Percentiles rank a stretch among this genome's conserved stretches.
phyloP scores from a whole-genome alignment of 1,140 invertebrate species.

The Gryon sp. region DNA sequence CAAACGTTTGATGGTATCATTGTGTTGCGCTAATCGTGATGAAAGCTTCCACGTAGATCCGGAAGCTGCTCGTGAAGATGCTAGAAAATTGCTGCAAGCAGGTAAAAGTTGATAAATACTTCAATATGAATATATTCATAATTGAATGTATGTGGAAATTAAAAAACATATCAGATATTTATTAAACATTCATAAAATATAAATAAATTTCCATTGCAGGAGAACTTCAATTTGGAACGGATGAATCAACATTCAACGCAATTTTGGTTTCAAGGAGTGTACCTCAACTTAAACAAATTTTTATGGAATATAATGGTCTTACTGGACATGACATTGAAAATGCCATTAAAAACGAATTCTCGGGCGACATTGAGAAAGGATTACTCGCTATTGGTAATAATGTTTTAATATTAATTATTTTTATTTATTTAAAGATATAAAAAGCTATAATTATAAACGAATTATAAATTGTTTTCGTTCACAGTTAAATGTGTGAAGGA shows the following conservation, averaged over 20 bases:
- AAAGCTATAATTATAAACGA: too few species aligned
- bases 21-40: constrained; percentile 83
- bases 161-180: too few species aligned
- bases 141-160: too few species aligned
- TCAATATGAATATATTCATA: too few species aligned
- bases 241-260: constrained; percentile 92
- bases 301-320: constrained; percentile 87
- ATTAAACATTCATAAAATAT: too few species aligned
- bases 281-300: constrained; percentile 87
- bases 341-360: constrained; percentile 93
- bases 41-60: constrained; percentile 38
- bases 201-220: constrained; percentile 77
- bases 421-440: too few species aligned
- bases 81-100: constrained; percentile 46
- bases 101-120: constrained; percentile 26
- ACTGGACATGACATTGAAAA: constrained; percentile 91
- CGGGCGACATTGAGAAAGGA: constrained; percentile 92
- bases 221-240: constrained; percentile 89
- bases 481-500: constrained; percentile 83
- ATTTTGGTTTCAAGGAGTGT: constrained; percentile 88
- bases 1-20: constrained; percentile 88
- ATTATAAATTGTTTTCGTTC: constrained; percentile 27
- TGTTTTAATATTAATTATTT: neutral
- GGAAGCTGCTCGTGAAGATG: constrained; percentile 43
- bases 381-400: constrained; percentile 82